Percentiles rank a stretch among this genome's conserved stretches.
Conservation (phyloP, 2,888 invertebrate genomes). For the Isotomurus palustris region DNA sequence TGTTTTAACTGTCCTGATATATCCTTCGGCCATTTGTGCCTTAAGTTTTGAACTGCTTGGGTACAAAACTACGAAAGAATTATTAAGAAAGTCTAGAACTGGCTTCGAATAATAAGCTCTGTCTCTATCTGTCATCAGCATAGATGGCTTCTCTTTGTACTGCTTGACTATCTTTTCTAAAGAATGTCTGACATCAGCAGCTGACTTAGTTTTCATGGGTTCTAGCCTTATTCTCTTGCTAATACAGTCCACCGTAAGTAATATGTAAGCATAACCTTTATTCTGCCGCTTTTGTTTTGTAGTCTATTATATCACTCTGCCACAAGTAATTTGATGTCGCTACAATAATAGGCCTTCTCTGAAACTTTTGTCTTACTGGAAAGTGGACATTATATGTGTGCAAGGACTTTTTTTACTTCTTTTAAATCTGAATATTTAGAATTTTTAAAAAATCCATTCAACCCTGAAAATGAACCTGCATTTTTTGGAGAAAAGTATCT, state of each 20-base stretch:
- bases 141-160: no score
- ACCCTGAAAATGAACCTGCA: neutral
- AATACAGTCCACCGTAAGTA: neutral
- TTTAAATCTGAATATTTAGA: neutral
- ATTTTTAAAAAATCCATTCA: neutral
- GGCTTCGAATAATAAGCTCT: no score
- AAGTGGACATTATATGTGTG: neutral
- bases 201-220: no score
- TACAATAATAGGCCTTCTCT: neutral
- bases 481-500: neutral
- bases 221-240: no score
- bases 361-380: neutral
- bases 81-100: no score
- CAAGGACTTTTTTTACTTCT: neutral
- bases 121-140: no score
- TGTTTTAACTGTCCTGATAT: neutral
- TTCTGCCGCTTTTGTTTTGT: neutral
- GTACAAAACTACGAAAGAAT: no score
- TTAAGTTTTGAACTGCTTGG: neutral
- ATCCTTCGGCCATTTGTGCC: neutral
- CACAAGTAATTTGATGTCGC: neutral
- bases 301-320: neutral
- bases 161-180: no score
- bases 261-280: neutral
- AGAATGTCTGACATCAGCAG: no score